Evolutionary conservation across 2,797 vertebrate genomes (phyloP).

Genomic region (Catharus ustulatus): DNA sequence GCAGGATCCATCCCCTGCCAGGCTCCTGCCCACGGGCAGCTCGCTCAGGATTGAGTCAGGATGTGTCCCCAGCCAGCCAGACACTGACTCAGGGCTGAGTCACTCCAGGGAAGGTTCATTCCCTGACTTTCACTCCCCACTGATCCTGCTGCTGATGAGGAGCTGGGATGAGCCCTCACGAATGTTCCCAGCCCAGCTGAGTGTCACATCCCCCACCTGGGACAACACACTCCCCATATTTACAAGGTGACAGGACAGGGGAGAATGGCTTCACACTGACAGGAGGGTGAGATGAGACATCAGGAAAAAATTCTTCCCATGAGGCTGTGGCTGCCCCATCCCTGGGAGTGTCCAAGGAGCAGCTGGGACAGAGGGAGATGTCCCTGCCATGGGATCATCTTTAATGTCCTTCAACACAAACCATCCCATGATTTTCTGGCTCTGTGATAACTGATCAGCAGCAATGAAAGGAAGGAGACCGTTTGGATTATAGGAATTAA

Average conservation of each 20-base stretch:
- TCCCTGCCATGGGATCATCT: background rate
- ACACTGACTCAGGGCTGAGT: background rate
- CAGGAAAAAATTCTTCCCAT: background rate
- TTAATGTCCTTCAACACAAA: background rate
- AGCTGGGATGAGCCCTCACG: fast-evolving
- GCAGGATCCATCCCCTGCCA: background rate
- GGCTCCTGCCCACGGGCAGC: background rate
- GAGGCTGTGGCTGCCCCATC: background rate
- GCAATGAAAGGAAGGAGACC: background rate
- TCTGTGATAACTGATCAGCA: background rate
- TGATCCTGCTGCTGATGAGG: fast-evolving
- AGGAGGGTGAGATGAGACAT: background rate
- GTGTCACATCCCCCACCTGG: background rate
- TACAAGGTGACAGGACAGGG: background rate
- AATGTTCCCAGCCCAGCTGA: background rate
- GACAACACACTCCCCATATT: background rate
- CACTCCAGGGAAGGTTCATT: background rate
- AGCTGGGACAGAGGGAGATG: fast-evolving
- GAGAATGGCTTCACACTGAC: background rate
- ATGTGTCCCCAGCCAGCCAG: background rate
- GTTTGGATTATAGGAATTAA: background rate
- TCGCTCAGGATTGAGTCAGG: background rate
- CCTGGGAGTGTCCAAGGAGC: background rate
- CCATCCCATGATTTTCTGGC: background rate
- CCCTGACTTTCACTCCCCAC: background rate